Conservation (phyloP, 2,113 vertebrate species). For the Salvelinus alpinus region DNA sequence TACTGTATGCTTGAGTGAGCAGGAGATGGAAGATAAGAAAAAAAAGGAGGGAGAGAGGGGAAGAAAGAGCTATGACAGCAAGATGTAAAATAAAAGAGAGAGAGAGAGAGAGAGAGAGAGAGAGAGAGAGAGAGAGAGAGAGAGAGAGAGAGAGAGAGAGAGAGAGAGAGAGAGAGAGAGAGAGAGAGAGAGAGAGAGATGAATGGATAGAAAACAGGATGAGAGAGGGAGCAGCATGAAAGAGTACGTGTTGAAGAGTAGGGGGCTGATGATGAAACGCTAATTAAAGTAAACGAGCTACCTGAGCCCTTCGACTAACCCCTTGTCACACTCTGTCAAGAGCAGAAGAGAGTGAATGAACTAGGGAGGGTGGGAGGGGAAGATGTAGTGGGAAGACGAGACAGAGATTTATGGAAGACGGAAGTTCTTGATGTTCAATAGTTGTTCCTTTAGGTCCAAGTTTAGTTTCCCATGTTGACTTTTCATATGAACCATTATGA, state of each 20-base stretch:
- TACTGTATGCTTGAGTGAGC: slow-evolving; percentile 65
- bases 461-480: slow-evolving; percentile 19
- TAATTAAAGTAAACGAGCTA: slow-evolving; percentile 78
- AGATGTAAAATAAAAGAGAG: slow-evolving; percentile 50
- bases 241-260: slow-evolving; percentile 35
- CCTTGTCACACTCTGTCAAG: slow-evolving; percentile 70
- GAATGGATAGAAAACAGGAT: slow-evolving; percentile 61
- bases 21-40: slow-evolving; percentile 54
- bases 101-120: slow-evolving; percentile 27
- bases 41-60: slow-evolving; percentile 13
- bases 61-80: slow-evolving; percentile 13
- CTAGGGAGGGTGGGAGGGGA: slow-evolving; percentile 3
- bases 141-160: slow-evolving; percentile 10
- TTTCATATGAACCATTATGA: neutral
- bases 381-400: neutral
- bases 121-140: slow-evolving; percentile 2
- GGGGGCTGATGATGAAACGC: slow-evolving; percentile 70
- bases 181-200: slow-evolving; percentile 22
- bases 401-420: slow-evolving; percentile 10
- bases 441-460: slow-evolving; percentile 41
- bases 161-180: slow-evolving; percentile 10
- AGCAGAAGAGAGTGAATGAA: slow-evolving; percentile 26
- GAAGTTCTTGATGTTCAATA: slow-evolving; percentile 52
- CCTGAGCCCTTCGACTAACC: slow-evolving; percentile 71
- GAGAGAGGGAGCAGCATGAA: slow-evolving; percentile 66